Conservation (phyloP, 2,888 invertebrate species). For the Argyresthia albistria region DNA sequence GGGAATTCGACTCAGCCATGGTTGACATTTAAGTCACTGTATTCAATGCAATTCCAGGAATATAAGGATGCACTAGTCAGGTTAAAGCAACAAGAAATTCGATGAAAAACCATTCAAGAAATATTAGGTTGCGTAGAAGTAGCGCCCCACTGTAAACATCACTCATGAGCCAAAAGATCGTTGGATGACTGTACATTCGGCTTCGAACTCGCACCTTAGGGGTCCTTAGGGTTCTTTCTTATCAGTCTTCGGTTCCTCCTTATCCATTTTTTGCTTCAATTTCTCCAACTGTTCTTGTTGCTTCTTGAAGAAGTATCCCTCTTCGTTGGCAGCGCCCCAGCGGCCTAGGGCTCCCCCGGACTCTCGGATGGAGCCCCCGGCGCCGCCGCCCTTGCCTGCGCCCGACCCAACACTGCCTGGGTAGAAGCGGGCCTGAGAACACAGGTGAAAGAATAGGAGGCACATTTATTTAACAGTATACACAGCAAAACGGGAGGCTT, state of each 20-base stretch:
- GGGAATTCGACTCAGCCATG: too few relatives aligned
- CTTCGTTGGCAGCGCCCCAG: constrained; percentile 41
- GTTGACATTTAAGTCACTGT: too few relatives aligned
- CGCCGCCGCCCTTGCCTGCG: constrained; percentile 39
- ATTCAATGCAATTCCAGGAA: too few relatives aligned
- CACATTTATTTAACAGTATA: too few relatives aligned
- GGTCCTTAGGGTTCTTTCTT: constrained; percentile 5
- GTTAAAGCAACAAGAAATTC: too few relatives aligned
- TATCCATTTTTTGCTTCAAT: constrained; percentile 12
- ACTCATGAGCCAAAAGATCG: too few relatives aligned
- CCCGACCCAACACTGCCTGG: constrained; percentile 31
- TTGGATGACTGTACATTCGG: too few relatives aligned
- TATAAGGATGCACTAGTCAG: too few relatives aligned
- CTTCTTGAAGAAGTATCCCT: constrained; percentile 43
- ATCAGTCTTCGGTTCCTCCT: constrained; percentile 9
- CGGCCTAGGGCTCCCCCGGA: constrained; percentile 40
- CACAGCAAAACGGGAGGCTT: too few relatives aligned
- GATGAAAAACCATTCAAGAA: background rate
- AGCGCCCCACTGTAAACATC: too few relatives aligned
- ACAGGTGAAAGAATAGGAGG: background rate
- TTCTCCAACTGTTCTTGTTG: constrained; percentile 34
- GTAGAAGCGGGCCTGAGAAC: background rate
- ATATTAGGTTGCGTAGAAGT: too few relatives aligned
- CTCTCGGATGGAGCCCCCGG: constrained; percentile 36
- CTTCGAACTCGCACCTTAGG: background rate